Evolutionary conservation across 2,113 vertebrate species (phyloP).

Genomic region (Megaceryle torquata): DNA sequence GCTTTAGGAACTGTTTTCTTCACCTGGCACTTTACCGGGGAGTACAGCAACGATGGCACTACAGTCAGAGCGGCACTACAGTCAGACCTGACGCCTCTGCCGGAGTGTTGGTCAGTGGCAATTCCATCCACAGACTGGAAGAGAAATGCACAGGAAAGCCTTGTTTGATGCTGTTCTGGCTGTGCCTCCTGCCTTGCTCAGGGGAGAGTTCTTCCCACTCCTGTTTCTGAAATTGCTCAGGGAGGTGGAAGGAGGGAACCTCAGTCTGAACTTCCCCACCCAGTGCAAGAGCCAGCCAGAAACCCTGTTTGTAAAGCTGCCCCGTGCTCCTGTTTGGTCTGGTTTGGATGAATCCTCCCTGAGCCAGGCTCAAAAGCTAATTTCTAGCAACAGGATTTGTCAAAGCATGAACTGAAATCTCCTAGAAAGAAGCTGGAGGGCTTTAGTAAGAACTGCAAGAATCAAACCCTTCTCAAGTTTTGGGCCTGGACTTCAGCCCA

Average conservation of each 20-base stretch:
- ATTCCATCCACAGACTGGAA: background rate
- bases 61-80: background rate
- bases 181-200: background rate
- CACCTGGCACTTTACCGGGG: accelerated
- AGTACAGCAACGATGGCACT: accelerated
- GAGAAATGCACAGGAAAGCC: accelerated
- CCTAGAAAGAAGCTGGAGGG: background rate
- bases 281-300: background rate
- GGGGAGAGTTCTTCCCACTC: background rate
- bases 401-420: background rate
- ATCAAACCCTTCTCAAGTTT: background rate
- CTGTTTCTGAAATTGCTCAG: background rate
- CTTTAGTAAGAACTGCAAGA: background rate
- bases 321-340: background rate
- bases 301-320: accelerated
- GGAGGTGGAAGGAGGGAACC: background rate
- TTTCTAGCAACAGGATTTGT: background rate
- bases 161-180: background rate
- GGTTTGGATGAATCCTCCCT: background rate
- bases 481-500: background rate
- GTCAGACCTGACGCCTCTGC: accelerated
- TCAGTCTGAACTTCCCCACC: background rate
- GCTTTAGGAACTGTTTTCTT: background rate
- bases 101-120: accelerated
- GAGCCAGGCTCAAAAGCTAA: background rate